Conservation (phyloP, 2,113 vertebrate species). For the Potamarius usumacintae region DNA sequence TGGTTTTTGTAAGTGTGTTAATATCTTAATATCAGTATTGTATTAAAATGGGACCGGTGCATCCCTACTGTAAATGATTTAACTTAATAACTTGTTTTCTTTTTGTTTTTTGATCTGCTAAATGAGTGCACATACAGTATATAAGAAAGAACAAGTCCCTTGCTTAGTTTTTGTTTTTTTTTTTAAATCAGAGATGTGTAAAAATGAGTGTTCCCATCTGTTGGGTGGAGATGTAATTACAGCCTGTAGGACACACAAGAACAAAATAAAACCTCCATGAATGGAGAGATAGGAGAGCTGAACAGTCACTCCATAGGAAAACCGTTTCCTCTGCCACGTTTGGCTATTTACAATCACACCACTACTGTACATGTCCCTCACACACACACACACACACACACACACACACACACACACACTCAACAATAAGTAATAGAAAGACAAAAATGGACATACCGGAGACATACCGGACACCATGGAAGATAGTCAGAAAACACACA, state of each 20-base stretch:
- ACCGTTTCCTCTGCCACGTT: neutral
- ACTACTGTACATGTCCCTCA: neutral
- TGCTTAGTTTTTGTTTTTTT: neutral
- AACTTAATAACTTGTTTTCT: neutral
- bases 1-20: neutral
- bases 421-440: neutral
- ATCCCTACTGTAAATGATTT: neutral
- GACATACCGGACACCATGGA: neutral
- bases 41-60: neutral
- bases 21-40: neutral
- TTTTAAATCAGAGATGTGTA: slow-evolving; percentile 25
- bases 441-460: neutral
- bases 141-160: neutral
- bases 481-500: neutral
- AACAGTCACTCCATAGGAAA: slow-evolving; percentile 3
- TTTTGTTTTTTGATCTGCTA: neutral
- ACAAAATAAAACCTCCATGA: slow-evolving; percentile 13
- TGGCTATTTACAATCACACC: slow-evolving; percentile 11
- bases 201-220: slow-evolving; percentile 36
- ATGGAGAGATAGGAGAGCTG: slow-evolving; percentile 32
- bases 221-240: slow-evolving; percentile 53
- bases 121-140: neutral
- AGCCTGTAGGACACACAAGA: slow-evolving; percentile 34
- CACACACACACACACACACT: slow-evolving; percentile 6
- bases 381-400: neutral